Conservation (phyloP, 2,113 vertebrate species). For the Python bivittatus region DNA sequence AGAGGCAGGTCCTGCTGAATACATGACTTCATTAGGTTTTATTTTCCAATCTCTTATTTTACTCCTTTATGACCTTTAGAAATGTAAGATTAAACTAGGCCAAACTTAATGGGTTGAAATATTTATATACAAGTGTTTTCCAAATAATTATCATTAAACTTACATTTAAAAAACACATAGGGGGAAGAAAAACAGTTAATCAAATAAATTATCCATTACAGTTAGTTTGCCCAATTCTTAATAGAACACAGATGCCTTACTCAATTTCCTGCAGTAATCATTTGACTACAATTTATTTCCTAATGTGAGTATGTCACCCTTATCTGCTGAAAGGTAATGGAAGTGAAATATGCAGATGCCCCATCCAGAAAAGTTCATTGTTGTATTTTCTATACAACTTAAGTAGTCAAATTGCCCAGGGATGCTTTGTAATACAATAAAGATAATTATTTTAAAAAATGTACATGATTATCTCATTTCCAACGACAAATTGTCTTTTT, state of each 20-base stretch:
- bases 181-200: not conserved
- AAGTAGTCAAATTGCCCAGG: slow-evolving; percentile 43
- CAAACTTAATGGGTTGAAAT: slow-evolving; percentile 26
- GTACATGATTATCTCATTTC: slow-evolving; percentile 41
- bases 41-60: slow-evolving; percentile 7
- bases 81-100: slow-evolving; percentile 9
- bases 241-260: slow-evolving; percentile 17
- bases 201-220: not conserved
- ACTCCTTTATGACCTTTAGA: slow-evolving; percentile 24
- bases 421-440: slow-evolving; percentile 28
- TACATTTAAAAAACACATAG: slow-evolving; percentile 21
- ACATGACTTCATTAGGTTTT: not conserved
- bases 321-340: not conserved
- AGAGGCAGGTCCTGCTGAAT: not conserved
- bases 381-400: slow-evolving; percentile 27
- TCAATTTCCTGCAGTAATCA: slow-evolving; percentile 23
- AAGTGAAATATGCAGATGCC: not conserved
- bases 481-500: slow-evolving; percentile 49
- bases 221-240: slow-evolving; percentile 22
- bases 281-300: slow-evolving; percentile 13
- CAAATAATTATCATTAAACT: slow-evolving; percentile 30
- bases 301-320: slow-evolving; percentile 22
- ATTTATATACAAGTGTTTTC: slow-evolving; percentile 31
- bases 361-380: slow-evolving; percentile 33
- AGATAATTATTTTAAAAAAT: slow-evolving; percentile 42